Percentiles rank a stretch among this genome's conserved stretches.
phyloP scores from a whole-genome alignment of 2,113 vertebrate species.

The Grammomys surdaster region DNA sequence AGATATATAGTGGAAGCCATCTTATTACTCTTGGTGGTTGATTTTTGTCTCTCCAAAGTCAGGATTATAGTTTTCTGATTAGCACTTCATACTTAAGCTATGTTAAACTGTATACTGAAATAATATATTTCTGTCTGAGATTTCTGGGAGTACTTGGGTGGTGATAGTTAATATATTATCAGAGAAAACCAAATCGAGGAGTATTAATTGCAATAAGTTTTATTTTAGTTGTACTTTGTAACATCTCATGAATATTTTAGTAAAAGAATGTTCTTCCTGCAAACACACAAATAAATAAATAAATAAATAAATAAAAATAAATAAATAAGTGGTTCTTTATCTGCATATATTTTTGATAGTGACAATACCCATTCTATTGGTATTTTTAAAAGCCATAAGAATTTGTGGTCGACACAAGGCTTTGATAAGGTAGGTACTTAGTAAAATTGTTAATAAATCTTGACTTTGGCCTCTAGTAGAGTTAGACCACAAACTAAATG shows the following conservation, averaged over 20 bases:
- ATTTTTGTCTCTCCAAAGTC: neutral
- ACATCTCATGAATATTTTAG: neutral
- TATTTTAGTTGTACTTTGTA: conserved; percentile 3
- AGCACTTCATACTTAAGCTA: neutral
- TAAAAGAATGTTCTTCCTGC: neutral
- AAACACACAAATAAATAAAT: neutral
- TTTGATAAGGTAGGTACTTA: neutral
- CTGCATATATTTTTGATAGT: neutral
- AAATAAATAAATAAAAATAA: neutral
- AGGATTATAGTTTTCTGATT: neutral
- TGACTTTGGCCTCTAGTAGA: neutral
- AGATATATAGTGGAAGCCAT: too few species aligned
- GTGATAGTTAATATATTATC: neutral
- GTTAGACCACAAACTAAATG: neutral
- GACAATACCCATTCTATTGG: neutral
- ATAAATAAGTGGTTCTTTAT: neutral
- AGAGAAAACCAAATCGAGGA: neutral
- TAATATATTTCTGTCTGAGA: neutral
- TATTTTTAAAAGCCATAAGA: neutral
- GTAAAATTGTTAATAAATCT: neutral
- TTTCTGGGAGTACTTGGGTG: neutral
- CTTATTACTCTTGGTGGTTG: neutral
- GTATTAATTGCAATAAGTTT: neutral
- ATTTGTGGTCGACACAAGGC: neutral
- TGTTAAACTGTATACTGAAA: neutral